Base-by-base conservation (phyloP, 2,797 vertebrate genomes). In the Brachymystax lenok region DNA sequence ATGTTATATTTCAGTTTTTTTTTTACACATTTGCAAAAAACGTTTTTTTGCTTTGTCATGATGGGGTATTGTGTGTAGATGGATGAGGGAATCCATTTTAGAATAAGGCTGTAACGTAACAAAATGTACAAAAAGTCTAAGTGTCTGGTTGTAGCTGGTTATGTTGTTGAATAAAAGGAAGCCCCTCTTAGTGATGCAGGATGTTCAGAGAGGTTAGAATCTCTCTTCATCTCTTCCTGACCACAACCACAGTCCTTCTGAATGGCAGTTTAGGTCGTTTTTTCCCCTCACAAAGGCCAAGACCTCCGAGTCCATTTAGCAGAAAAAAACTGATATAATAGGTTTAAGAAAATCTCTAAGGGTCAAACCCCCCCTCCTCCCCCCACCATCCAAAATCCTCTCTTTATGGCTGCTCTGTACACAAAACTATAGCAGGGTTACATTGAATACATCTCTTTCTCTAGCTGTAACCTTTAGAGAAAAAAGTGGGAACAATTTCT, bases 291-390 rank as follows among this genome's bases (percentile, higher is more conserved):
- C 90, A 92, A 93, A 93, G 91, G 88, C 82, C 66, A 82, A 1
- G 85, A 86, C 88, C 87, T 89, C 87, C 76, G 89, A 92, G 84
- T 79, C 90, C 73, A 71, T 91, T 86, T 91, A 92, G 93, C 91
- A 93, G 91, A 93, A 90, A 91, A 90, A 90, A 92, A 88, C 91
- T 93, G 92, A 95, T 93, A 92, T 93, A 93, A 93, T 92, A 90
- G 91, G 89, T 93, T 94, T 92, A 91, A 92, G 90, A 92, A 92
- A 93, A 88, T 92, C 92, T 93, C 91, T 78, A 80, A 90, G 90
- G 92, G 88, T 91, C 88, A 80, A 89, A 84, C 21, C 68, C 14
- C 35, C 17, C 68, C 33, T 33, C 16, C 67, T 52, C 78, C 51
- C n/a, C 46, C 21, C 46, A 56, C 51, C 66, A 56, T 81, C 81